phyloP scores from a whole-genome alignment of 2,888 invertebrate genomes.

The Hirtodrosophila confusa region DNA sequence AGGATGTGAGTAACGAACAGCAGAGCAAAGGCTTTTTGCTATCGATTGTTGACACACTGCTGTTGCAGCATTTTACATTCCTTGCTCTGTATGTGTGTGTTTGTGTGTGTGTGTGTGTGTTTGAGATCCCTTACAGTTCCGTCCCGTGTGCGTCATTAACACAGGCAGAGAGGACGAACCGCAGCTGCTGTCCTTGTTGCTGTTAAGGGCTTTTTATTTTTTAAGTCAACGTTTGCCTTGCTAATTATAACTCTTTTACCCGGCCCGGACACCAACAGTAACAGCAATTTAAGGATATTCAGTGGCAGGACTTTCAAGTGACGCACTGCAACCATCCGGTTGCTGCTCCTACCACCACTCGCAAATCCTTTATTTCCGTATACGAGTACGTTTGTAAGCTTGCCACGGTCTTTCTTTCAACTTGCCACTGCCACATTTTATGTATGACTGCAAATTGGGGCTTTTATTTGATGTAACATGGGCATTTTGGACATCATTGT shows the following conservation, averaged over 20 bases:
- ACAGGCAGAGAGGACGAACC: constrained; percentile 28
- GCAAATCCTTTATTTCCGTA: constrained; percentile 33
- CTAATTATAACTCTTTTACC: constrained; percentile 58
- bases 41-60: constrained; percentile 17
- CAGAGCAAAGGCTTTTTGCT: no score
- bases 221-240: constrained; percentile 44
- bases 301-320: constrained; percentile 22
- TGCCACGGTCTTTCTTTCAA: constrained; percentile 49
- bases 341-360: constrained; percentile 1
- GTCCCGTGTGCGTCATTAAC: constrained; percentile 38
- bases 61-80: constrained; percentile 40
- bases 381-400: constrained; percentile 9
- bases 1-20: background rate
- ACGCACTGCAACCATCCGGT: constrained; percentile 22
- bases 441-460: constrained; percentile 55
- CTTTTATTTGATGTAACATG: constrained; percentile 65
- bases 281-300: constrained; percentile 36
- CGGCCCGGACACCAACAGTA: constrained; percentile 14
- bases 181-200: constrained; percentile 22
- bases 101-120: background rate
- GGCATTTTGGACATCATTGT: constrained; percentile 47
- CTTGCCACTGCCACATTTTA: constrained; percentile 47
- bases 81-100: constrained; percentile 6
- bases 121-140: constrained; percentile 18
- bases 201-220: constrained; percentile 23